phyloP scores from a whole-genome alignment of 1,140 invertebrate genomes.

The Calliopsis andreniformis region DNA sequence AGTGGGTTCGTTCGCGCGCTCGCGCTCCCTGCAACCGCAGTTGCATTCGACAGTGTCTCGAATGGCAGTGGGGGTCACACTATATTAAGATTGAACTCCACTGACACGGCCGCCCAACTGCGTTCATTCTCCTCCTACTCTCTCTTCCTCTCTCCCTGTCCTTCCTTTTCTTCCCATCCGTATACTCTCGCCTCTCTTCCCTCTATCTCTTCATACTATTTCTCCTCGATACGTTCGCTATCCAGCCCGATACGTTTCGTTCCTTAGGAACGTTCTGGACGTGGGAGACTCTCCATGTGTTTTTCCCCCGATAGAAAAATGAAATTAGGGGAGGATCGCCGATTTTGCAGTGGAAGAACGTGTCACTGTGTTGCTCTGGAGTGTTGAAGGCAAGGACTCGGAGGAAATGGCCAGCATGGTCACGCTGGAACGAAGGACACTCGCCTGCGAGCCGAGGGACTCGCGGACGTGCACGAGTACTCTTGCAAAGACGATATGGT shows the following conservation, averaged over 20 bases:
- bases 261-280: slow-evolving; percentile 6
- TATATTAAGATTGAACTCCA: slow-evolving; percentile 83
- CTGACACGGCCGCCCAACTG: slow-evolving; percentile 75
- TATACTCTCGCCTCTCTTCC: background rate
- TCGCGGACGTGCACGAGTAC: slow-evolving; percentile 37
- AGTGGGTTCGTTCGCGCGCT: slow-evolving; percentile 11
- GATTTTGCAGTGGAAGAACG: background rate
- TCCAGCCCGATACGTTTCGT: slow-evolving; percentile 27
- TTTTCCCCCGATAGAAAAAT: slow-evolving; percentile 17
- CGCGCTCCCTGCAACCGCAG: slow-evolving; percentile 55
- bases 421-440: slow-evolving; percentile 16
- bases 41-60: slow-evolving; percentile 68
- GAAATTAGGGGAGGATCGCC: slow-evolving; percentile 18
- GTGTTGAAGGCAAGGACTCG: slow-evolving; percentile 22
- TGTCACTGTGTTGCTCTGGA: background rate
- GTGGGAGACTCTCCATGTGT: background rate
- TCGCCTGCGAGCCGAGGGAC: background rate
- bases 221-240: slow-evolving; percentile 35
- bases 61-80: slow-evolving; percentile 80
- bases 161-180: background rate
- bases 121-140: slow-evolving; percentile 67
- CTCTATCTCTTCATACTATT: slow-evolving; percentile 1
- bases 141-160: slow-evolving; percentile 31
- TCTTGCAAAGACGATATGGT: slow-evolving; percentile 28
- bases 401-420: slow-evolving; percentile 25